Percentiles rank a stretch among this genome's conserved stretches.
Evolutionary conservation across 2,113 vertebrate genomes (phyloP).

Genomic region (Dicrurus megarhynchus): DNA sequence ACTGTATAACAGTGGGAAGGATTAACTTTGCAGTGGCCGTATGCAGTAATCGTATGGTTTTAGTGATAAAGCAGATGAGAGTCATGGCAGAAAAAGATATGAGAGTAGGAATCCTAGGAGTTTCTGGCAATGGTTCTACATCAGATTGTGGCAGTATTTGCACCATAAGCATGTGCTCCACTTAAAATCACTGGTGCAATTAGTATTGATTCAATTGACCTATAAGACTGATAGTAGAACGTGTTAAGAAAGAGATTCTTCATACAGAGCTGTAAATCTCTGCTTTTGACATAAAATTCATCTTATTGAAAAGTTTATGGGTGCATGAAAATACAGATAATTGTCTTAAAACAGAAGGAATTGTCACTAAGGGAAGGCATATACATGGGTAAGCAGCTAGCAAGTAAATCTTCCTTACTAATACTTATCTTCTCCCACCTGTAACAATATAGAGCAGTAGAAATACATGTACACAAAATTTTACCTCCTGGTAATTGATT

Average conservation of each 20-base stretch:
- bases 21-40: conserved; percentile 7
- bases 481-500: neutral
- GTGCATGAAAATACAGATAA: neutral
- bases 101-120: neutral
- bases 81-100: neutral
- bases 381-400: neutral
- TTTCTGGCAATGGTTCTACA: neutral
- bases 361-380: neutral
- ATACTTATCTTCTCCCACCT: neutral
- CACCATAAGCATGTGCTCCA: neutral
- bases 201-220: neutral
- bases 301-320: neutral
- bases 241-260: neutral
- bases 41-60: neutral
- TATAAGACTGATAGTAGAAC: neutral
- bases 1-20: neutral
- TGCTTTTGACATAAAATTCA: neutral
- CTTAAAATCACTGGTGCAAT: neutral
- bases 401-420: neutral
- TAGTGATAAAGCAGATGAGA: neutral
- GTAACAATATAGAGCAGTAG: neutral
- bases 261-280: neutral
- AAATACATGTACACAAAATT: neutral
- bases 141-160: neutral
- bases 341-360: neutral